Conservation (phyloP, 2,888 invertebrate species). For the Brachynemurus nebulosus region DNA sequence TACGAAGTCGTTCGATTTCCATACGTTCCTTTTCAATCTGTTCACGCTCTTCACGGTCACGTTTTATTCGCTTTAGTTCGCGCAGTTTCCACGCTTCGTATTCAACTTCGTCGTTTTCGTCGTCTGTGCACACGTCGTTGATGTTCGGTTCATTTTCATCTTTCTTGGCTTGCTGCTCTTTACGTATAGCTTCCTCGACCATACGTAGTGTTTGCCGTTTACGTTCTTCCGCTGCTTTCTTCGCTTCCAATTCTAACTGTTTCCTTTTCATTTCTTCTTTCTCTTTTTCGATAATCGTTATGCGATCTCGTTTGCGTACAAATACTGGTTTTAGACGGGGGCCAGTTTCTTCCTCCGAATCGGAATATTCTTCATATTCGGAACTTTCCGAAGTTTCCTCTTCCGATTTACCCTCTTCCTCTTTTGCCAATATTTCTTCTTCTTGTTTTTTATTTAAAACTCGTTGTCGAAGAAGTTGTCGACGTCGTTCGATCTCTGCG, state of each 20-base stretch:
- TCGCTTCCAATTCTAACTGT: slow-evolving; percentile 69
- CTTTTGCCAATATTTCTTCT: slow-evolving; percentile 55
- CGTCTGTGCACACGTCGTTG: slow-evolving; percentile 81
- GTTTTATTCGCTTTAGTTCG: slow-evolving; percentile 89
- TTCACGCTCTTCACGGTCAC: slow-evolving; percentile 92
- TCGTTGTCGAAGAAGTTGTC: slow-evolving; percentile 50
- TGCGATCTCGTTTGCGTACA: slow-evolving; percentile 82
- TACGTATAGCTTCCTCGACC: slow-evolving; percentile 78
- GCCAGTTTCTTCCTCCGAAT: slow-evolving; percentile 80
- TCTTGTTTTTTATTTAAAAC: slow-evolving; percentile 59
- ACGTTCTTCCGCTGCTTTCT: slow-evolving; percentile 77
- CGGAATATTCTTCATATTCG: slow-evolving; percentile 75
- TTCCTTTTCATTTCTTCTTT: slow-evolving; percentile 73
- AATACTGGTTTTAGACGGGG: slow-evolving; percentile 91
- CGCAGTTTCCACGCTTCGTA: slow-evolving; percentile 97
- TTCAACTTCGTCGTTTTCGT: slow-evolving; percentile 91
- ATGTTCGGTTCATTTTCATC: slow-evolving; percentile 64
- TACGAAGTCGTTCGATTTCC: slow-evolving; percentile 80
- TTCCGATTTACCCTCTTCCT: slow-evolving; percentile 56
- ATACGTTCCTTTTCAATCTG: slow-evolving; percentile 75
- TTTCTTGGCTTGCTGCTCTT: slow-evolving; percentile 56
- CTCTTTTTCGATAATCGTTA: slow-evolving; percentile 91
- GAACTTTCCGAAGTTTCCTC: slow-evolving; percentile 59
- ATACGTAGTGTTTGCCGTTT: slow-evolving; percentile 76
- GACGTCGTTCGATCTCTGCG: slow-evolving; percentile 69